Conservation (phyloP, 2,113 vertebrate species). For the Terrapene triunguis region DNA sequence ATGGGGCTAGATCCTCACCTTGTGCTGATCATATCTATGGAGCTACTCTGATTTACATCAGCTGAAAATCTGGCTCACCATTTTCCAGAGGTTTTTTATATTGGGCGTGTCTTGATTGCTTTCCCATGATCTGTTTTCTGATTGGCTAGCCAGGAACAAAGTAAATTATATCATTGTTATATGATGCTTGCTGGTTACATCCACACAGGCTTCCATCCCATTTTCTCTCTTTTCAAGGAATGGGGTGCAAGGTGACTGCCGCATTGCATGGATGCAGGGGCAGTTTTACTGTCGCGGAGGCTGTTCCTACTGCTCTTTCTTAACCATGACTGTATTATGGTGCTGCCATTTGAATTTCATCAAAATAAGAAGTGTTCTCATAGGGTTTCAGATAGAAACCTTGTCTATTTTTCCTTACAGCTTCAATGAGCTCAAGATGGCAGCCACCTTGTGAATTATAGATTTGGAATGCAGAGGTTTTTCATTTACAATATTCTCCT, state of each 20-base stretch:
- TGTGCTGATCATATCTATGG: background rate
- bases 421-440: background rate
- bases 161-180: background rate
- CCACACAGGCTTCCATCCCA: background rate
- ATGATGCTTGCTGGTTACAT: background rate
- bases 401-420: background rate
- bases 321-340: background rate
- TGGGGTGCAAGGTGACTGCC: background rate
- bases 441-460: background rate
- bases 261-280: rapidly evolving
- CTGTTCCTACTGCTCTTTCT: background rate
- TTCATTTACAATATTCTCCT: background rate
- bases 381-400: background rate
- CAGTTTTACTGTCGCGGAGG: background rate
- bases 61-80: background rate
- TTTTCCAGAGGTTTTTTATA: background rate
- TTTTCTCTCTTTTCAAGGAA: background rate
- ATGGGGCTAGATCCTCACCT: background rate
- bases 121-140: background rate
- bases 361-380: background rate
- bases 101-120: background rate
- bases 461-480: background rate
- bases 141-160: background rate
- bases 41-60: background rate
- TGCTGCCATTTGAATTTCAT: background rate